These are phyloP conservation scores for Chaetodon trifascialis DNA, from an alignment of 2,113 vertebrate genomes.

Conservation along the genomic window DNA sequence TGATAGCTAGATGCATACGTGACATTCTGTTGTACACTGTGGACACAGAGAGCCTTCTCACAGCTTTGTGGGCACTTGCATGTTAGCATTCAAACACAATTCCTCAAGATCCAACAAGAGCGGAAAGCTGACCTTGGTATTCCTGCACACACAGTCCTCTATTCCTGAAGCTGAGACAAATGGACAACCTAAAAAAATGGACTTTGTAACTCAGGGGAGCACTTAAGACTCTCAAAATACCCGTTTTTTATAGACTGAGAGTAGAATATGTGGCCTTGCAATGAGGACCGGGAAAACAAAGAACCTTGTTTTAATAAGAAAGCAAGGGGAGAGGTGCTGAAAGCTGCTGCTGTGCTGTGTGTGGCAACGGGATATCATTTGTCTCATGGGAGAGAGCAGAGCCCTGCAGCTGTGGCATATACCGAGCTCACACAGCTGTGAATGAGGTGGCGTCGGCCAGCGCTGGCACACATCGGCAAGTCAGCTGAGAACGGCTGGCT, in stretches of 20 bases:
- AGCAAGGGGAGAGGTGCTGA: constrained; percentile 32
- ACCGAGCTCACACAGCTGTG: constrained; percentile 71
- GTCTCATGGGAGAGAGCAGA: constrained; percentile 55
- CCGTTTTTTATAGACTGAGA: neutral
- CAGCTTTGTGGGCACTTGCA: constrained; percentile 22
- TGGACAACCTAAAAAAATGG: neutral
- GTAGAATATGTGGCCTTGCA: constrained; percentile 3
- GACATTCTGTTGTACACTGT: constrained; percentile 43
- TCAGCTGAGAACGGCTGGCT: constrained; percentile 54
- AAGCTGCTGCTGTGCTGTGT: constrained; percentile 51
- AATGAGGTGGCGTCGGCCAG: constrained; percentile 38
- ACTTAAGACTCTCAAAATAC: neutral
- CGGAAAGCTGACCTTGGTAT: constrained; percentile 32
- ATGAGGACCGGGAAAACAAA: constrained; percentile 23
- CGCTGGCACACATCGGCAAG: constrained; percentile 44
- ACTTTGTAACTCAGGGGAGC: neutral
- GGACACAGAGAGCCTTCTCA: constrained; percentile 29
- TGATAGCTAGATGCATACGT: constrained; percentile 51
- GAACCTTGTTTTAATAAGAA: constrained; percentile 59
- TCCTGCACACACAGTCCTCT: constrained; percentile 3
- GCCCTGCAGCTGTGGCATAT: constrained; percentile 67
- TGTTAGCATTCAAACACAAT: constrained; percentile 38
- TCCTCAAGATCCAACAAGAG: constrained; percentile 36
- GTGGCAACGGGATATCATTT: constrained; percentile 67
- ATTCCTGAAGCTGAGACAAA: neutral